phyloP scores from a whole-genome alignment of 2,797 vertebrate species.

The Pangasius macronema region DNA sequence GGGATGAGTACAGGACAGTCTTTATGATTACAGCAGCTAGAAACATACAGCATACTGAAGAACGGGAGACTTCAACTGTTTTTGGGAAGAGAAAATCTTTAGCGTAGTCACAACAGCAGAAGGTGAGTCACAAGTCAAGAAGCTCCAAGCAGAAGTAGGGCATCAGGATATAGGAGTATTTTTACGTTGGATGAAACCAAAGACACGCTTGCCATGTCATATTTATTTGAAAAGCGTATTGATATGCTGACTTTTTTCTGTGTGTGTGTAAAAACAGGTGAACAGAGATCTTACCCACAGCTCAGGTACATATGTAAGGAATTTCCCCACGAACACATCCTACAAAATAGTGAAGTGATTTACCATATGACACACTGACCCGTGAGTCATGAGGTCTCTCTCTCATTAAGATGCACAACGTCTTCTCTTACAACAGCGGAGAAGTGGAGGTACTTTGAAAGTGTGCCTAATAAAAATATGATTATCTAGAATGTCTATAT shows the following conservation, averaged over 20 bases:
- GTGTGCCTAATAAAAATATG: background rate
- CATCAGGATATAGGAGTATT: background rate
- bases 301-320: background rate
- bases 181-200: no score
- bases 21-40: background rate
- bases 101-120: background rate
- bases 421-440: background rate
- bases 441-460: no score
- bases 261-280: background rate
- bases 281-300: background rate
- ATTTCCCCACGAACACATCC: no score
- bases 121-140: background rate
- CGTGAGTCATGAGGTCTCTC: background rate
- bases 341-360: background rate
- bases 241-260: background rate
- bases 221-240: background rate
- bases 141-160: background rate
- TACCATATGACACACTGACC: background rate
- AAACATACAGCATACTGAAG: background rate
- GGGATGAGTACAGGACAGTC: background rate
- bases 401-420: background rate
- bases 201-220: no score
- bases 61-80: background rate
- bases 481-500: background rate
- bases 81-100: background rate